phyloP scores from a whole-genome alignment of 2,113 vertebrate species.

The Heterotilapia buettikoferi region DNA sequence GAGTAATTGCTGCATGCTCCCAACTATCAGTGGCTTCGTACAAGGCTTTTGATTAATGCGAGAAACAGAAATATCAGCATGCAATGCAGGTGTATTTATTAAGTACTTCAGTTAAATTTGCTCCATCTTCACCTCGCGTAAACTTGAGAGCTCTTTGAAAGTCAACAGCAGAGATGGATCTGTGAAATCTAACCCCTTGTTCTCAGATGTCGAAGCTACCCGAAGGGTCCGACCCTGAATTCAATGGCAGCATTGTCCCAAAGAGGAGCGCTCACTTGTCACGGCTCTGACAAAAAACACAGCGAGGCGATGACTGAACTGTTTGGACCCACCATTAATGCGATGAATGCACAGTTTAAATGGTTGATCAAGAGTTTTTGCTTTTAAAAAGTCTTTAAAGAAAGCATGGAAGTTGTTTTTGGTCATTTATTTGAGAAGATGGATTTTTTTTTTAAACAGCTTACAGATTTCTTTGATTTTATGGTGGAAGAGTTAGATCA shows the following conservation, averaged over 20 bases:
- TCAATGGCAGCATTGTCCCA: slow-evolving; percentile 36
- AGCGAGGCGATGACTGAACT: background rate
- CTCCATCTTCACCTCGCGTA: background rate
- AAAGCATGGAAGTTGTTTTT: background rate
- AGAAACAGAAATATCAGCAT: background rate
- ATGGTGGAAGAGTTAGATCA: background rate
- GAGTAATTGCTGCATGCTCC: background rate
- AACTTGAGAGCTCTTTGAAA: background rate
- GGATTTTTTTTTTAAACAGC: background rate
- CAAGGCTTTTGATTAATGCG: background rate
- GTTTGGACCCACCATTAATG: background rate
- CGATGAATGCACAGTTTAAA: background rate
- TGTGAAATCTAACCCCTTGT: slow-evolving; percentile 22
- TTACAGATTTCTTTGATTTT: background rate
- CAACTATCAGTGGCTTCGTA: background rate
- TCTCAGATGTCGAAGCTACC: slow-evolving; percentile 42
- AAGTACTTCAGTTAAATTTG: background rate
- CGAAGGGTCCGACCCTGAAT: background rate
- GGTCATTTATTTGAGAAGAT: background rate
- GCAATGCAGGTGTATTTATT: background rate
- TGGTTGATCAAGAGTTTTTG: background rate
- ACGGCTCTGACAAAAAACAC: background rate
- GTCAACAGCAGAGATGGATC: background rate
- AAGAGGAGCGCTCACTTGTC: background rate
- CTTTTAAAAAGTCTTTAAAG: background rate